Conservation (phyloP, 2,113 vertebrate species). For the Plecturocebus donacophilus region DNA sequence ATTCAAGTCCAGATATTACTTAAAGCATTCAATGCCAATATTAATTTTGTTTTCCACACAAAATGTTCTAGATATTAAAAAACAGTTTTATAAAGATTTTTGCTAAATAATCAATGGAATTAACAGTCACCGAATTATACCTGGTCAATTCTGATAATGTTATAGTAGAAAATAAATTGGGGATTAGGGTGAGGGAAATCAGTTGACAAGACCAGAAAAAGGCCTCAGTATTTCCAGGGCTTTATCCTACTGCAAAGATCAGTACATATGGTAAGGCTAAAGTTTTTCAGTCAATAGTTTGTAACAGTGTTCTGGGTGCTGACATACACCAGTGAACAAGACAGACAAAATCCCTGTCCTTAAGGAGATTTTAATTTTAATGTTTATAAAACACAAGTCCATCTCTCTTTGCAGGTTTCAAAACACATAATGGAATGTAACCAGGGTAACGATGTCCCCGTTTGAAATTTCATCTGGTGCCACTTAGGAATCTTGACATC, state of each 20-base stretch:
- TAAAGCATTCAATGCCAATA: conserved; percentile 11
- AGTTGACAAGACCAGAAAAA: neutral
- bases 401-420: neutral
- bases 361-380: conserved; percentile 33
- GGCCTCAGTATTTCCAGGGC: neutral
- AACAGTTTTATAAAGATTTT: neutral
- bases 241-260: neutral
- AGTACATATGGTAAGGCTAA: neutral
- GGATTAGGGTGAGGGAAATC: neutral
- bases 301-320: neutral
- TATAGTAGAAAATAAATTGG: neutral
- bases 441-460: neutral
- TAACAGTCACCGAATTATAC: conserved; percentile 1
- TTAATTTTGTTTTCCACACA: neutral
- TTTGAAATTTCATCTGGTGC: conserved; percentile 22
- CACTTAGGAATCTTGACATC: conserved; percentile 1
- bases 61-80: neutral
- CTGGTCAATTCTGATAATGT: neutral
- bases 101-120: neutral
- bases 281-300: neutral
- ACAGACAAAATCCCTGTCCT: neutral
- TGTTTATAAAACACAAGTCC: neutral
- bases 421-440: neutral
- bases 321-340: neutral
- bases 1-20: neutral